These are phyloP conservation scores for Sweltsa coloradensis DNA, from an alignment of 1,140 invertebrate genomes.

Conservation along the genomic window DNA sequence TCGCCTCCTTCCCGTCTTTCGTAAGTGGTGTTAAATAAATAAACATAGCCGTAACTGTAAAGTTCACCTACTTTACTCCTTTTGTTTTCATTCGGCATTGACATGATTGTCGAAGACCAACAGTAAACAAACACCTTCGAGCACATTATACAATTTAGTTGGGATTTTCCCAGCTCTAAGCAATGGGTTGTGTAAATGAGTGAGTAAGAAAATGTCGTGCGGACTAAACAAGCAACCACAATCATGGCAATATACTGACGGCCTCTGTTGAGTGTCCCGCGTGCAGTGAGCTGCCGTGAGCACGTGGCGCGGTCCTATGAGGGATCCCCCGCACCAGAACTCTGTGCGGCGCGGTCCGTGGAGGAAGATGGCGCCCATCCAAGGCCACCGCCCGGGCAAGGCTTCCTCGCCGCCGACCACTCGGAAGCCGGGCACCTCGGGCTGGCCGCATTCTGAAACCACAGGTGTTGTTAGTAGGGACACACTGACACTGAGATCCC, in stretches of 20 bases:
- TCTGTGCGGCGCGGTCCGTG: slow-evolving; percentile 74
- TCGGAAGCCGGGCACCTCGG: slow-evolving; percentile 66
- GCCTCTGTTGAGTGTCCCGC: slow-evolving; percentile 68
- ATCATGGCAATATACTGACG: slow-evolving; percentile 46
- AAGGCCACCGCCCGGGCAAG: slow-evolving; percentile 72
- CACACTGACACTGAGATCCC: too few relatives aligned
- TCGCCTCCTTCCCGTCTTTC: too few relatives aligned
- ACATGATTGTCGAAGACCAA: too few relatives aligned
- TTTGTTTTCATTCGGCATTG: too few relatives aligned
- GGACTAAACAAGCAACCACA: not conserved
- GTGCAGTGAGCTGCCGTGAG: slow-evolving; percentile 89
- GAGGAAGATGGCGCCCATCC: slow-evolving; percentile 88
- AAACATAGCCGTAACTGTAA: too few relatives aligned
- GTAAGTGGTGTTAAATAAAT: too few relatives aligned
- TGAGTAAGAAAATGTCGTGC: not conserved
- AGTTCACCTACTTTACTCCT: too few relatives aligned
- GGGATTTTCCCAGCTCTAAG: too few relatives aligned
- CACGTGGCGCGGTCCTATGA: slow-evolving; percentile 67
- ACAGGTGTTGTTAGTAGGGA: too few relatives aligned
- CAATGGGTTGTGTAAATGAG: too few relatives aligned
- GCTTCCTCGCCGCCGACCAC: slow-evolving; percentile 82
- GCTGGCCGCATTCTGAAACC: slow-evolving; percentile 59
- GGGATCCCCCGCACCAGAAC: slow-evolving; percentile 88
- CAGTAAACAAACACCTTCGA: too few relatives aligned
- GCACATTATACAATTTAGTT: too few relatives aligned